Evolutionary conservation across 92 coral and sea anemone genomes (phyloP).

Genomic region (Epizoanthus illoricatus): DNA sequence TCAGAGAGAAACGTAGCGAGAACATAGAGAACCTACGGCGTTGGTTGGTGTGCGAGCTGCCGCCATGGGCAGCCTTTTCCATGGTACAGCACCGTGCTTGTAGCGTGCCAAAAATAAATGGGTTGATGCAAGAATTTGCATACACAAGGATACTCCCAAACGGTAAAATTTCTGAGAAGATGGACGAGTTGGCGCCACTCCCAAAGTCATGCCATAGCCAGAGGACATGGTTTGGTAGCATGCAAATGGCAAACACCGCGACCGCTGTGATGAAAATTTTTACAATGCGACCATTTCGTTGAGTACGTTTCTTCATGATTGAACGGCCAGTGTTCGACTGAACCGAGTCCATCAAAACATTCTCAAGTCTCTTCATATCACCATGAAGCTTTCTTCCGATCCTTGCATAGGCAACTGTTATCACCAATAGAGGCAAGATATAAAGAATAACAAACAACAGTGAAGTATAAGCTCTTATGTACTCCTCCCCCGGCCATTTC

Average conservation of each 20-base stretch:
- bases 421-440: conserved; percentile 66
- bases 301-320: conserved; percentile 62
- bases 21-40: conserved; percentile 24
- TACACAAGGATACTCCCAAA: conserved; percentile 80
- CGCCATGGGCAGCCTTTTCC: not conserved
- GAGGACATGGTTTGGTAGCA: conserved; percentile 86
- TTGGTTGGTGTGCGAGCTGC: not conserved
- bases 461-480: conserved; percentile 66
- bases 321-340: conserved; percentile 46
- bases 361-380: conserved; percentile 59
- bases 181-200: conserved; percentile 41
- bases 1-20: conserved; percentile 33
- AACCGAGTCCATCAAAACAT: conserved; percentile 49
- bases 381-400: conserved; percentile 74
- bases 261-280: conserved; percentile 84
- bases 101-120: conserved; percentile 92
- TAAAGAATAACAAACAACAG: conserved; percentile 71
- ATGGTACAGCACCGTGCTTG: conserved; percentile 56
- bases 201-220: conserved; percentile 95
- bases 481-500: conserved; percentile 68
- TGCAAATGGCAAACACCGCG: conserved; percentile 79
- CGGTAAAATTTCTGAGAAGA: conserved; percentile 63
- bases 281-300: conserved; percentile 73
- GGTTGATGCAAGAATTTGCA: conserved; percentile 86
- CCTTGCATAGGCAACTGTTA: conserved; percentile 62